A percentile compares a stretch with the other conserved stretches of the same genome.
Evolutionary conservation across 2,113 vertebrate species (phyloP).

Genomic region (Pelobates fuscus): DNA sequence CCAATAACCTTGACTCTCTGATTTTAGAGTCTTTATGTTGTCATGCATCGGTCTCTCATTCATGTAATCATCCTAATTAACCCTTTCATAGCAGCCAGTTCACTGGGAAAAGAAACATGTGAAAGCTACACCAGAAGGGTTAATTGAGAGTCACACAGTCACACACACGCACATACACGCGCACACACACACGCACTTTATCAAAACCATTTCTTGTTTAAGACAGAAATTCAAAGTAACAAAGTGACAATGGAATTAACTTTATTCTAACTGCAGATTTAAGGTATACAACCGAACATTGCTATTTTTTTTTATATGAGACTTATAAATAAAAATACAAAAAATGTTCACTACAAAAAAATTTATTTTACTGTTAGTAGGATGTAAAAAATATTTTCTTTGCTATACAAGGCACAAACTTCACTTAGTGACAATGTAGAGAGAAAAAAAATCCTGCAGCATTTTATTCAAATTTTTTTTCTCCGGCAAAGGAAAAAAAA

Average conservation of each 20-base stretch:
- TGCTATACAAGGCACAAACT: constrained; percentile 98
- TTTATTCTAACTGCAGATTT: constrained; percentile 97
- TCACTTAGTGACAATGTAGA: constrained; percentile 99
- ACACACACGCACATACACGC: no score
- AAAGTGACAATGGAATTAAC: constrained; percentile 76
- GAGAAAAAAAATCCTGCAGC: constrained; percentile 98
- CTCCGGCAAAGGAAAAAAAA: constrained; percentile 29
- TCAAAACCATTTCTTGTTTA: not conserved
- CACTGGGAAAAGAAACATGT: no score
- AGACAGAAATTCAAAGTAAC: constrained; percentile 17
- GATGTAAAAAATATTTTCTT: constrained; percentile 96
- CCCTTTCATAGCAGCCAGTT: no score
- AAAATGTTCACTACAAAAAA: constrained; percentile 97
- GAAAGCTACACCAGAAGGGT: no score
- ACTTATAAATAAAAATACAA: constrained; percentile 99
- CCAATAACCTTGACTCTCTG: no score
- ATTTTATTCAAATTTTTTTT: constrained; percentile 80
- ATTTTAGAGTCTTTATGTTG: no score
- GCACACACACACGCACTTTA: no score
- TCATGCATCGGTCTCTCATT: no score
- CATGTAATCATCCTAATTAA: no score
- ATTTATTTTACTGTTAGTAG: constrained; percentile 91
- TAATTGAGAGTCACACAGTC: no score
- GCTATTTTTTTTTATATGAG: constrained; percentile 90
- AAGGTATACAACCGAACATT: constrained; percentile 97